Evolutionary conservation across 2,113 vertebrate species (phyloP).

Genomic region (Dermatemys mawii): DNA sequence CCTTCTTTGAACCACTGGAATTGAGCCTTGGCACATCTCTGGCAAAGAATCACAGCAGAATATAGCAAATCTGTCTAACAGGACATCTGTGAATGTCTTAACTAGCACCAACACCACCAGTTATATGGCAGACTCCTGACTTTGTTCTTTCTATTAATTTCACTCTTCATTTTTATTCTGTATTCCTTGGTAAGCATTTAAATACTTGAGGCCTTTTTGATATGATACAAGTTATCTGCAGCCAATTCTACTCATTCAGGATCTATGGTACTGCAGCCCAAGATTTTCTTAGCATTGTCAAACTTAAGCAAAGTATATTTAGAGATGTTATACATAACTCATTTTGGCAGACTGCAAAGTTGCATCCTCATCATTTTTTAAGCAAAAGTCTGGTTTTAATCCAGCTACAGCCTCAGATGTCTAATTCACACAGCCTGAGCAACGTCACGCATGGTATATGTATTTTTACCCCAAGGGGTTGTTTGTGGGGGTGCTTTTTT

Average conservation of each 20-base stretch:
- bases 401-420: slow-evolving; percentile 3
- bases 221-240: not conserved
- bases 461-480: not conserved
- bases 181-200: not conserved
- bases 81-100: not conserved
- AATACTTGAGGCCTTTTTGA: slow-evolving; percentile 3
- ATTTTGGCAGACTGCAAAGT: slow-evolving; percentile 37
- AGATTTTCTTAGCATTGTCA: slow-evolving; percentile 7
- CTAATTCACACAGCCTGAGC: slow-evolving; percentile 20
- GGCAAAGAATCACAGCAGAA: not conserved
- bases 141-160: not conserved
- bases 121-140: not conserved
- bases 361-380: slow-evolving; percentile 47
- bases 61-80: not conserved
- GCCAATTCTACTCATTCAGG: not conserved
- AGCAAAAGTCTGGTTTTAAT: slow-evolving; percentile 56
- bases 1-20: not conserved
- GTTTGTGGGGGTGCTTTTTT: not conserved
- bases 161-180: not conserved
- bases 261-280: not conserved
- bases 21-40: not conserved
- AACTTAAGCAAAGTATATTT: slow-evolving; percentile 27
- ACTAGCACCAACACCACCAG: not conserved
- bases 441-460: not conserved
- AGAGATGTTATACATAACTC: slow-evolving; percentile 21